Evolutionary conservation across 2,888 invertebrate genomes (phyloP).

Genomic region (Seira sanloemensis): DNA sequence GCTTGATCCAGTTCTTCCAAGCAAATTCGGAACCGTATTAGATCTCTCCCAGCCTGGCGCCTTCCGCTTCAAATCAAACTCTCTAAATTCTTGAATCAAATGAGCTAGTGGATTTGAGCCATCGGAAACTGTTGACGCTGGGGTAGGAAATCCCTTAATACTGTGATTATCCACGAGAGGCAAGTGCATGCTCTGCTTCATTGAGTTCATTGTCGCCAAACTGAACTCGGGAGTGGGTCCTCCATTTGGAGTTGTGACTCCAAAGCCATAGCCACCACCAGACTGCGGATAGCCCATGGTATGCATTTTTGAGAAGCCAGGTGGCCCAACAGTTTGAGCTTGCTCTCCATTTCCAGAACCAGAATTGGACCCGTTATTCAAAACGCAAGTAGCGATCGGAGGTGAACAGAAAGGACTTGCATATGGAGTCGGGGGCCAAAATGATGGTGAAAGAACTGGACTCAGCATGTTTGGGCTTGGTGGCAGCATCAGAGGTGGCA

Average conservation of each 20-base stretch:
- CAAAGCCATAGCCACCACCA: constrained; percentile 34
- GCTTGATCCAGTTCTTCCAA: constrained; percentile 21
- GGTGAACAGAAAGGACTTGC: constrained; percentile 71
- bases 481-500: constrained; percentile 70
- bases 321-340: constrained; percentile 24
- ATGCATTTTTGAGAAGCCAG: constrained; percentile 45
- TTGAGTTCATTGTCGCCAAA: constrained; percentile 56
- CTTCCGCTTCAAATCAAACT: constrained; percentile 62
- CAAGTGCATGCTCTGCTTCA: constrained; percentile 60
- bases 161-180: constrained; percentile 53
- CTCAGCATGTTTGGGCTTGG: constrained; percentile 70
- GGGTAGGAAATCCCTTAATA: constrained; percentile 41
- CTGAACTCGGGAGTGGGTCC: constrained; percentile 58
- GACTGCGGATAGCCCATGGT: constrained; percentile 14
- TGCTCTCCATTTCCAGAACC: not conserved
- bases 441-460: constrained; percentile 72
- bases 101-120: constrained; percentile 50
- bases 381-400: constrained; percentile 64
- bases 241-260: constrained; percentile 29
- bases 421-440: constrained; percentile 72
- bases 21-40: constrained; percentile 61
- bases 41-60: constrained; percentile 72
- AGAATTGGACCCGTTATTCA: constrained; percentile 42
- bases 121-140: constrained; percentile 58
- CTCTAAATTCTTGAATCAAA: constrained; percentile 55